phyloP scores from a whole-genome alignment of 2,888 invertebrate genomes.

The Himalopsyche kuldschensis region DNA sequence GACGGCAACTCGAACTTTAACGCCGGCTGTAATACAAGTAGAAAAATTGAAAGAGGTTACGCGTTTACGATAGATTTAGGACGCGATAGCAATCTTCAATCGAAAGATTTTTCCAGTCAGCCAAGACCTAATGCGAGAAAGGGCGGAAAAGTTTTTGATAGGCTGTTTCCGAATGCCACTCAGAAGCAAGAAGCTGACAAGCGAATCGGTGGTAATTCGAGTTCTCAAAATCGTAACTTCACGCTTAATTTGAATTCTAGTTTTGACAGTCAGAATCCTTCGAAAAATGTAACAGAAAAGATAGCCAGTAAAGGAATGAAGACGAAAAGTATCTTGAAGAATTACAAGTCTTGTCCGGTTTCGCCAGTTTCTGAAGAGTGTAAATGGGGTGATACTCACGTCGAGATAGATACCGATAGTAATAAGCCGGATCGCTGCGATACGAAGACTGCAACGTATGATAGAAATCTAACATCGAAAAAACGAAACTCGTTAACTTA shows the following conservation, averaged over 20 bases:
- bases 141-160: constrained; percentile 51
- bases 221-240: constrained; percentile 48
- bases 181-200: constrained; percentile 4
- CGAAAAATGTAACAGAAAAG: not conserved
- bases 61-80: constrained; percentile 52
- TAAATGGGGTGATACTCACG: constrained; percentile 60
- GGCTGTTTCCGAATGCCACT: constrained; percentile 48
- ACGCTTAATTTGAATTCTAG: constrained; percentile 49
- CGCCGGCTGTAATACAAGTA: not conserved
- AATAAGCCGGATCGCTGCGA: constrained; percentile 40
- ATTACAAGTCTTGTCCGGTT: constrained; percentile 78
- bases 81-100: not conserved
- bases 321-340: constrained; percentile 62
- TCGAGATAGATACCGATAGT: not conserved
- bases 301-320: constrained; percentile 19
- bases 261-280: constrained; percentile 47
- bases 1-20: not conserved
- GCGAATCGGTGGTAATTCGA: not conserved
- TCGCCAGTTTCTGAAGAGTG: constrained; percentile 82
- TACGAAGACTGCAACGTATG: constrained; percentile 43
- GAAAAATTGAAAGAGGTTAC: constrained; percentile 22
- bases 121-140: not conserved
- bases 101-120: constrained; percentile 4
- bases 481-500: constrained; percentile 67
- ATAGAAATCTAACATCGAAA: constrained; percentile 48